Conservation (phyloP, 2,888 invertebrate species). For the Heliconius charithonia region DNA sequence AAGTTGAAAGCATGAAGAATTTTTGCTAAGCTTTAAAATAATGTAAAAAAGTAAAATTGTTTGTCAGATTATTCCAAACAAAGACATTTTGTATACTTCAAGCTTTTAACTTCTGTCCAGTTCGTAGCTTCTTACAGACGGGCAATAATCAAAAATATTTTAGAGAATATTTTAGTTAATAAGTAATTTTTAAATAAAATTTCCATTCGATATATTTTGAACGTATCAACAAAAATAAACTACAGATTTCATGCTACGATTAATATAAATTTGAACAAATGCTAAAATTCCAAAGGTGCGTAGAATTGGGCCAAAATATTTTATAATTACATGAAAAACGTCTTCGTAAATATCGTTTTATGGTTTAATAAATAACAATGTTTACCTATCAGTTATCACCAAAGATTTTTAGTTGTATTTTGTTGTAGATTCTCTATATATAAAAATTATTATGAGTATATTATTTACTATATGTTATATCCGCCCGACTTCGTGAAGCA, state of each 20-base stretch:
- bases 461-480: too few relatives aligned
- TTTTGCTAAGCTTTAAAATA: too few relatives aligned
- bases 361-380: not conserved
- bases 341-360: not conserved
- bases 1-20: too few relatives aligned
- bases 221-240: not conserved
- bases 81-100: not conserved
- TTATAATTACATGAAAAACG: not conserved
- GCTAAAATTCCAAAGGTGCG: not conserved
- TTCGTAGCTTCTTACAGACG: not conserved
- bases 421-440: not conserved
- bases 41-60: too few relatives aligned
- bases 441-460: not conserved
- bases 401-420: not conserved
- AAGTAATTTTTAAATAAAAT: not conserved
- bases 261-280: slow-evolving; percentile 1
- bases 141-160: not conserved
- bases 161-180: not conserved
- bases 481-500: too few relatives aligned
- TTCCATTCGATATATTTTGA: too few relatives aligned
- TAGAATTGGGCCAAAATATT: not conserved
- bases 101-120: not conserved
- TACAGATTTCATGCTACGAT: not conserved
- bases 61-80: too few relatives aligned
- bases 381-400: not conserved